Conservation (phyloP, 2,888 invertebrate species). For the Zaprionus bogoriensis region DNA sequence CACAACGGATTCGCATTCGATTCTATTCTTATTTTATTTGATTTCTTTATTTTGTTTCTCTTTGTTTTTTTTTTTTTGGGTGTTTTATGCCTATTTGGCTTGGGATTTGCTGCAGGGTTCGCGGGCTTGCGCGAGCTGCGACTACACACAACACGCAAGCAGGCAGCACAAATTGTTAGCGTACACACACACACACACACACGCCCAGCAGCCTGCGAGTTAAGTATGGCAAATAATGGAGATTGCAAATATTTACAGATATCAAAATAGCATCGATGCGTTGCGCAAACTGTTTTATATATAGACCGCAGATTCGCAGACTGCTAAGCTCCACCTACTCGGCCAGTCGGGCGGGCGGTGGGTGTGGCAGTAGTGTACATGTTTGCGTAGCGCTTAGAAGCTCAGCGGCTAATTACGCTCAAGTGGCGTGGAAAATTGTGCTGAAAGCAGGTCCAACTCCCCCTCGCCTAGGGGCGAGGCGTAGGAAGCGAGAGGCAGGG, state of each 20-base stretch:
- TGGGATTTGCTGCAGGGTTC: conserved; percentile 10
- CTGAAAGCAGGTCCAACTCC: conserved; percentile 8
- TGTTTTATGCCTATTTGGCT: conserved; percentile 42
- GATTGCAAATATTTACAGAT: conserved; percentile 68
- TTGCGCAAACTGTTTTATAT: conserved; percentile 60
- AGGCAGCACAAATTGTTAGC: conserved; percentile 30
- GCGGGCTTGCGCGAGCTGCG: background rate
- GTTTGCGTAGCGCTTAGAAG: conserved; percentile 65
- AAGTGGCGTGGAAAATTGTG: conserved; percentile 77
- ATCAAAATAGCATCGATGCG: conserved; percentile 76
- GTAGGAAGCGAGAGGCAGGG: background rate
- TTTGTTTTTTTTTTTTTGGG: conserved; percentile 8
- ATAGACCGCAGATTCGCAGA: conserved; percentile 37
- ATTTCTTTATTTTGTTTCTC: too few species aligned
- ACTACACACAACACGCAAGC: conserved; percentile 30
- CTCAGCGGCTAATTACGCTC: conserved; percentile 75
- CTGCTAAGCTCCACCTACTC: background rate
- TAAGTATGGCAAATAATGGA: conserved; percentile 56
- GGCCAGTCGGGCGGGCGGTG: background rate
- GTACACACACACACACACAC: conserved; percentile 13
- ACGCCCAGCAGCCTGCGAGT: conserved; percentile 16
- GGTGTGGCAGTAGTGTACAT: conserved; percentile 20
- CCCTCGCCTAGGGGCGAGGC: background rate
- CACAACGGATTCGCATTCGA: too few species aligned
- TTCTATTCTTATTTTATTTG: background rate